Conservation (phyloP, 2,113 vertebrate genomes). For the Tragelaphus scriptus region DNA sequence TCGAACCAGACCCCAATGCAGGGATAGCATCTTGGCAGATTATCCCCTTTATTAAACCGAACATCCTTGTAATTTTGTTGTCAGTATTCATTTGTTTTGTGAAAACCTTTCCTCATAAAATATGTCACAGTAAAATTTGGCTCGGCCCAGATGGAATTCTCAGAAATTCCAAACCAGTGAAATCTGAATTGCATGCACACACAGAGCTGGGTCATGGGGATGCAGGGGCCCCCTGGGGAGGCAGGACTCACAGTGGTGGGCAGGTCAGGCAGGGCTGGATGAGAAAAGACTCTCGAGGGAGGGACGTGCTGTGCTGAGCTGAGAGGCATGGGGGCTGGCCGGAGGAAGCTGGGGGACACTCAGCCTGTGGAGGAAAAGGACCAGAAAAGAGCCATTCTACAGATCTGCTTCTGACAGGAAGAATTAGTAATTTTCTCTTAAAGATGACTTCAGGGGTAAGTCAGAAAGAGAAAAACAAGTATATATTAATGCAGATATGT, state of each 20-base stretch:
- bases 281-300: not conserved
- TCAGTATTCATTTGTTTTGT: conserved; percentile 33
- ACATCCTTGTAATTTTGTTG: not conserved
- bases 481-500: not conserved
- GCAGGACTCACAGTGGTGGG: rapidly evolving
- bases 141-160: not conserved
- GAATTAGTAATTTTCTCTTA: not conserved
- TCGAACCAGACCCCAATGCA: not conserved
- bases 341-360: not conserved
- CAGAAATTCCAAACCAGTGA: not conserved
- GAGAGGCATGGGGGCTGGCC: not conserved
- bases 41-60: not conserved
- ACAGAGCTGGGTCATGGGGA: not conserved
- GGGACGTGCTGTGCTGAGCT: not conserved
- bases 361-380: not conserved
- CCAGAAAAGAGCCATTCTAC: not conserved
- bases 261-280: too few species aligned
- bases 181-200: not conserved
- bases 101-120: not conserved
- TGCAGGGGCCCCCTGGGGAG: not conserved
- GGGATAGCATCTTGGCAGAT: not conserved
- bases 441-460: not conserved
- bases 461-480: not conserved
- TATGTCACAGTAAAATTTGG: not conserved
- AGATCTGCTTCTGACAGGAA: not conserved